Evolutionary conservation across 1,140 invertebrate species (phyloP), one percentile per base, ranked within the genome.

Genomic region (Drosophila aff.): DNA sequence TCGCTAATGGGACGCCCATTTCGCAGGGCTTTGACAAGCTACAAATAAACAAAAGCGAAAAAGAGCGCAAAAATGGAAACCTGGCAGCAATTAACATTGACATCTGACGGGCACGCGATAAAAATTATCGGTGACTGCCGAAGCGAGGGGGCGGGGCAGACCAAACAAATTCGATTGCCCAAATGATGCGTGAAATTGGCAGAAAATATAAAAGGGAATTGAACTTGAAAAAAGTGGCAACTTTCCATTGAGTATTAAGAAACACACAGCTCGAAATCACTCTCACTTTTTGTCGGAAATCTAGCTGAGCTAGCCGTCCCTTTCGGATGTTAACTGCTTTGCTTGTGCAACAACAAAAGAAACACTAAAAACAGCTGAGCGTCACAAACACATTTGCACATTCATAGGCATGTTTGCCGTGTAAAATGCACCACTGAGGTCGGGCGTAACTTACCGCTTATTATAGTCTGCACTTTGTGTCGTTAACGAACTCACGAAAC

Each of bases 181-280:
- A 86, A 86, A 86, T 86, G 79, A 66, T 60, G 76, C 83, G 83
- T 77, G 59, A 86, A 87, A 87, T 80, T 74, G 59, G 18, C 21
- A 62, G 16, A 21, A 23, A 43, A 62, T 23, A 50, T 50, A 21
- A 36, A 23, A 10, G 46, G 75, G 52, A 79, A 76, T 80, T 77
- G 64, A 82, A 87, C 76, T 86, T 76, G 61, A 80, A 69, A 63
- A 47, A 63, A 64, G 33, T 47, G n/a, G 18, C 36, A n/a, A 31
- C 62, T 72, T 33, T 53, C 44, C 36, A 55, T 38, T 73, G 55
- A 55, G 36, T 33, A 26, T 82, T 73, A 53, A 94, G 53, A 92
- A 69, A 52, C 94, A 94, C 92, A 91, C 95, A 40, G 91, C 95
- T 91, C 79, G 92, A 86, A 89, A 94, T 62, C 60, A 75, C 72